Conservation (phyloP, 2,797 vertebrate genomes). For the Babyrousa celebensis region DNA sequence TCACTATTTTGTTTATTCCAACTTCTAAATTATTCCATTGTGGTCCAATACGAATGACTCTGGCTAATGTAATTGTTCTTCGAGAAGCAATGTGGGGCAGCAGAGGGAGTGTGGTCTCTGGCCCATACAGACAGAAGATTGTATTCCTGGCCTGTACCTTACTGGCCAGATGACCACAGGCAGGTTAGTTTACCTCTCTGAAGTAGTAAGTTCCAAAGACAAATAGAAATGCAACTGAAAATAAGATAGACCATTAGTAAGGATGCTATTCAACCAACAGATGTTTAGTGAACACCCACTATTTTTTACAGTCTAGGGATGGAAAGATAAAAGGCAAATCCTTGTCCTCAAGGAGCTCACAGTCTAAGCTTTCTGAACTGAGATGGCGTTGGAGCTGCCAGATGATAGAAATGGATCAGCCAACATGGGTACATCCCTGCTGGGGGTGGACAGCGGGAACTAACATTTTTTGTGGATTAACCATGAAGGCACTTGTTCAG, state of each 20-base stretch:
- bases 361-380: not conserved
- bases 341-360: not conserved
- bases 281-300: not conserved
- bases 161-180: not conserved
- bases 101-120: not conserved
- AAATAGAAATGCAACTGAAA: not conserved
- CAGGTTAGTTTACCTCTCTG: not conserved
- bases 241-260: not conserved
- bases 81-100: not conserved
- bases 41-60: not conserved
- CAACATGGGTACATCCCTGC: not conserved
- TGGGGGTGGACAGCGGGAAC: not conserved
- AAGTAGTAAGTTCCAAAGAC: not conserved
- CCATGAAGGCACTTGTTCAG: not conserved
- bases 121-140: not conserved
- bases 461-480: constrained; percentile 1
- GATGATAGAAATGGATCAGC: not conserved
- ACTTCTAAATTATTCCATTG: not conserved
- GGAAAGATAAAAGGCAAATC: constrained; percentile 29
- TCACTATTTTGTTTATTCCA: not conserved
- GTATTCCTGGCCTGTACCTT: not conserved
- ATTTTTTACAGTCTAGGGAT: not conserved
- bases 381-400: not conserved
- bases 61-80: not conserved
- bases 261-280: not conserved